Percentiles rank a stretch among this genome's conserved stretches.
Conservation (phyloP, 2,113 vertebrate species). For the Trinectes maculatus region DNA sequence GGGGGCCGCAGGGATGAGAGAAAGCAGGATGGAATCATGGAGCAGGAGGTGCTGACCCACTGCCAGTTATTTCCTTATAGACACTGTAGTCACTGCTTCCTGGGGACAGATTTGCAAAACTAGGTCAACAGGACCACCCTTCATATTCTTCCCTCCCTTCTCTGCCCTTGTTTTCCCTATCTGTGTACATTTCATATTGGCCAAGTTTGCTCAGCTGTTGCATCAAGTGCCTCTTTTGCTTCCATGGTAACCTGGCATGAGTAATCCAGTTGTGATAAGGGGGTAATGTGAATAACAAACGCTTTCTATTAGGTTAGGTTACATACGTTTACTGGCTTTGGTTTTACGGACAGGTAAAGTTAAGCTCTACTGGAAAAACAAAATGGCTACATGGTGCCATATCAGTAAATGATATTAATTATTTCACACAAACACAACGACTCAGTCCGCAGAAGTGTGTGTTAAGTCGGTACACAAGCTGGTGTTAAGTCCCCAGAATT, state of each 20-base stretch:
- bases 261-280: slow-evolving; percentile 3
- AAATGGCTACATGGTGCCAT: too few species aligned
- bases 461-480: too few species aligned
- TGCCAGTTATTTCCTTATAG: neutral
- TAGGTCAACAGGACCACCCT: neutral
- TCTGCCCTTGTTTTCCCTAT: slow-evolving; percentile 2
- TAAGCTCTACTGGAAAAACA: too few species aligned
- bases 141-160: neutral
- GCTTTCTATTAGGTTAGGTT: neutral
- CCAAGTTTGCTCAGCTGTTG: slow-evolving; percentile 19
- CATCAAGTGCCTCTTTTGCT: slow-evolving; percentile 15
- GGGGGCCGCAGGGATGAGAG: neutral
- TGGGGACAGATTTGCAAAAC: neutral
- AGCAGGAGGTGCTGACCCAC: neutral
- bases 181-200: slow-evolving; percentile 13
- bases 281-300: slow-evolving; percentile 16
- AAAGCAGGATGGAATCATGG: slow-evolving; percentile 21
- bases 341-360: too few species aligned
- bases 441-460: too few species aligned
- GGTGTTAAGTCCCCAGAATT: neutral
- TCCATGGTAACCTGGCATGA: slow-evolving; percentile 45
- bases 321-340: too few species aligned
- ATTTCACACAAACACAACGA: too few species aligned
- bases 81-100: neutral
- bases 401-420: too few species aligned